Base-by-base conservation (phyloP, 2,888 invertebrate species). In the Leistus spinibarbis region DNA sequence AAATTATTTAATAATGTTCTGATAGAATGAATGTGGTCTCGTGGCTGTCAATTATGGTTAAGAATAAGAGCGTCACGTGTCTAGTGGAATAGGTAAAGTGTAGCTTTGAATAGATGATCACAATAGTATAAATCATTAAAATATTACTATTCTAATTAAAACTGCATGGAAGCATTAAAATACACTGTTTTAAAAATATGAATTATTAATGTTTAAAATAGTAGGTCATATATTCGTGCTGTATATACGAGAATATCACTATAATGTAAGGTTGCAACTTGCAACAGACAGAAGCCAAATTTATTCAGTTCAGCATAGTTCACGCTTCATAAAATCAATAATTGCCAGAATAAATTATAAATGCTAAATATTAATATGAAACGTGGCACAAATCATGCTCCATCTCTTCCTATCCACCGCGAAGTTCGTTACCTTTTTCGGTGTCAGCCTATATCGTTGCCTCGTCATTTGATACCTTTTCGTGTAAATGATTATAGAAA, bases 401-500 rank as follows among this genome's bases (percentile, higher is more conserved):
- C 40, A 40, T 40, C 40, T 60, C 22, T 19, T 60, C 13, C 22
- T 60, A 19, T 60, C 3, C 20, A 7, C 60, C 20, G 16, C 20
- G 60, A 60, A 19, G 17, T 60, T 20, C 1, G 5, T 40, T 40
- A 5, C 40, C 40, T 17, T 60, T 60, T 19, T 60, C 22, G 13
- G 60, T 22, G 19, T 60, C 22, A 19, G 60, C 60, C 60, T 20
- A 60, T 60, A 60, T 60, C 17, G 60, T 22, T 65, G 23, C 67
- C 67, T 67, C 19, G 67, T 53, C 54, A 67, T 67, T 67, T 54
- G 67, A 40, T 67, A 54, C 54, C 53, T 67, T 40, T 60, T 67
- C 67, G 67, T 67, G 67, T 67, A 67, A 67, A 54, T 67, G 67
- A 67, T 67, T 67, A 67, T 54, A 67, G 7, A 22, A 68, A 68